Evolutionary conservation across 53 echinoderm and acorn worm species (phyloP), one percentile per base, ranked within the genome.

Genomic region (Paracentrotus lividus): DNA sequence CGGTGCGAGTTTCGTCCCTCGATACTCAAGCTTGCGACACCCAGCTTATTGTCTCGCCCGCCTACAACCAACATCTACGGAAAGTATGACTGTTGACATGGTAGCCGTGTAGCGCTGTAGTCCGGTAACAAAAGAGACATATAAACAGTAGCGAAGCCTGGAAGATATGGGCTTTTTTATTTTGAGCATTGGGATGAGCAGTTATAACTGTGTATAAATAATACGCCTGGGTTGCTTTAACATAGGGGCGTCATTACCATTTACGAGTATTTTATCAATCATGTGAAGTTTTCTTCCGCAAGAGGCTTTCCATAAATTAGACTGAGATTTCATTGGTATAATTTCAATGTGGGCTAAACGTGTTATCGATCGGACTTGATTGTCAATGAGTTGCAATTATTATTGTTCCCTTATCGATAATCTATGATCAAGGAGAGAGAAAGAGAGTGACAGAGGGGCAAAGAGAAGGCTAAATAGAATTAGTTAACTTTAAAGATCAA

Each of bases 111-210:
- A 90, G n/a, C 67, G 90, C 45, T 42, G 90, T 90, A 90, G 90
- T 90, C 64, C 44, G 90, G 90, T 90, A 90, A 90, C 90, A 90
- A 90, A 67, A 90, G 90, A 24, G 65, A 90, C 90, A 90, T 42
- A 66, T 90, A 90, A 90, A 90, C 90, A 90, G 4, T 64, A 33
- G 72, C 36, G 31, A 38, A 38, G 69, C 38, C 38, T 34, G 69
- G 69, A 40, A 6, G 38, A 38, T 40, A 72, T 21, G 72, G 38
- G 40, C 72, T 40, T 72, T 40, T 40, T 18, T 40, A 14, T 38
- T n/a, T 40, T 20, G 38, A 72, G 40, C 64, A 64, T 29, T 64
- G 31, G 64, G 64, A 64, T 29, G 27, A 29, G 31, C 10, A 31
- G 9, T 27, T 29, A 64, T 31, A 0, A 2, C 10, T 29, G 27